Conservation (phyloP, 2,888 invertebrate species). For the Spodoptera littoralis region DNA sequence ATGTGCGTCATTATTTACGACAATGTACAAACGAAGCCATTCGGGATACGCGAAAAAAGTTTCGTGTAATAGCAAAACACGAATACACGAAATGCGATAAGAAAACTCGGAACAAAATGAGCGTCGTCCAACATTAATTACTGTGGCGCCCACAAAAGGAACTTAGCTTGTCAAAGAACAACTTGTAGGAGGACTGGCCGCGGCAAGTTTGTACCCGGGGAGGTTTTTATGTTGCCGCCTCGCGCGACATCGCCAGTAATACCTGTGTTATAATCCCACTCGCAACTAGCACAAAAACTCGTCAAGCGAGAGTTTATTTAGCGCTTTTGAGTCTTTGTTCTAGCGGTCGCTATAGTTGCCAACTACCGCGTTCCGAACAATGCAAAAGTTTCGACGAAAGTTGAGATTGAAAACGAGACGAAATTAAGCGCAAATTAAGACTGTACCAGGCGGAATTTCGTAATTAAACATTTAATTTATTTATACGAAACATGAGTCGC, state of each 20-base stretch:
- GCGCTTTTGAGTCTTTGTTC: conserved; percentile 69
- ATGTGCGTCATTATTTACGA: conserved; percentile 66
- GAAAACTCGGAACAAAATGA: conserved; percentile 69
- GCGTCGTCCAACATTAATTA: conserved; percentile 80
- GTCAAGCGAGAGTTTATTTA: conserved; percentile 69
- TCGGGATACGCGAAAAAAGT: conserved; percentile 59
- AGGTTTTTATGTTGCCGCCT: conserved; percentile 61
- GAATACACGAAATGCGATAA: conserved; percentile 70
- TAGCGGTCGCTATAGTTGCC: conserved; percentile 64
- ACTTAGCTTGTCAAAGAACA: conserved; percentile 74
- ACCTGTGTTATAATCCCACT: conserved; percentile 71
- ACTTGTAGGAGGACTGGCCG: conserved; percentile 65
- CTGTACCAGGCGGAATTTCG: conserved; percentile 63
- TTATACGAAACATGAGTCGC: conserved; percentile 39
- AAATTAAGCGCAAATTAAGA: conserved; percentile 75
- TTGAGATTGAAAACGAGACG: conserved; percentile 78
- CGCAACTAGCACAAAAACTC: conserved; percentile 67
- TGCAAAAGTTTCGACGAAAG: conserved; percentile 69
- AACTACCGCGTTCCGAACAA: conserved; percentile 68
- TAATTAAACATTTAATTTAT: conserved; percentile 67
- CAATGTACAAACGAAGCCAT: conserved; percentile 61
- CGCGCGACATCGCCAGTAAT: conserved; percentile 58
- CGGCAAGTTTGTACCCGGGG: conserved; percentile 56
- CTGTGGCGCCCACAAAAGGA: conserved; percentile 71
- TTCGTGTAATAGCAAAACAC: conserved; percentile 65